Evolutionary conservation across 2,888 invertebrate genomes (phyloP).

Genomic region (Athalia circularis): DNA sequence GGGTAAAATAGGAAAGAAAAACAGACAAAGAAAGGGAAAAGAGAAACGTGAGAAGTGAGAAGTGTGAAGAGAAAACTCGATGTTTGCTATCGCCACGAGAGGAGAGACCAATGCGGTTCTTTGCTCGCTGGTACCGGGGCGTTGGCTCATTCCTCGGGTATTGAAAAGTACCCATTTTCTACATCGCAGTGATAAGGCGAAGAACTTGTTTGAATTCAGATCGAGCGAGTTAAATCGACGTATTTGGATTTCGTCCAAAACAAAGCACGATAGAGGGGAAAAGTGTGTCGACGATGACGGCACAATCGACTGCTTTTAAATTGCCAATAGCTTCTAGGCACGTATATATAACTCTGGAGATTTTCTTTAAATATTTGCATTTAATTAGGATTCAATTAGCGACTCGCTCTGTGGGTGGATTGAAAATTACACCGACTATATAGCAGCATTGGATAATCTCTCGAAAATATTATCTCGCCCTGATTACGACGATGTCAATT

Average conservation of each 20-base stretch:
- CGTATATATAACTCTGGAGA: neutral
- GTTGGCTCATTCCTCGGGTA: slow-evolving; percentile 34
- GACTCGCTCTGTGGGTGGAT: neutral
- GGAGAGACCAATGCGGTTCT: slow-evolving; percentile 31
- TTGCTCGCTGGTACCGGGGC: slow-evolving; percentile 30
- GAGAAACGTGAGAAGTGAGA: neutral
- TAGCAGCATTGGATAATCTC: no score
- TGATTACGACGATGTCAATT: no score
- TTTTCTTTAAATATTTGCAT: slow-evolving; percentile 21
- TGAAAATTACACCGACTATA: no score
- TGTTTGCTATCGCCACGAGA: slow-evolving; percentile 33
- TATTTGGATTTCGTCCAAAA: slow-evolving; percentile 57
- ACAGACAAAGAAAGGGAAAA: neutral
- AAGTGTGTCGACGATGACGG: slow-evolving; percentile 7
- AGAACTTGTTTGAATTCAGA: slow-evolving; percentile 56
- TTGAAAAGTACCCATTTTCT: slow-evolving; percentile 51
- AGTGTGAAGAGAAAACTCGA: slow-evolving; percentile 27
- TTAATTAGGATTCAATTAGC: slow-evolving; percentile 18
- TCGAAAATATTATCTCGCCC: no score
- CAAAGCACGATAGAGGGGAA: slow-evolving; percentile 50
- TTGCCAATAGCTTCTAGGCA: neutral
- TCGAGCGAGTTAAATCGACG: slow-evolving; percentile 54
- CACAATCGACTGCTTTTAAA: neutral
- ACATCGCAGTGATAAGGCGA: slow-evolving; percentile 52
- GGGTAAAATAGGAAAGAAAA: neutral